Evolutionary conservation across 2,888 invertebrate species (phyloP).

Genomic region (Iselma pallidipennis): DNA sequence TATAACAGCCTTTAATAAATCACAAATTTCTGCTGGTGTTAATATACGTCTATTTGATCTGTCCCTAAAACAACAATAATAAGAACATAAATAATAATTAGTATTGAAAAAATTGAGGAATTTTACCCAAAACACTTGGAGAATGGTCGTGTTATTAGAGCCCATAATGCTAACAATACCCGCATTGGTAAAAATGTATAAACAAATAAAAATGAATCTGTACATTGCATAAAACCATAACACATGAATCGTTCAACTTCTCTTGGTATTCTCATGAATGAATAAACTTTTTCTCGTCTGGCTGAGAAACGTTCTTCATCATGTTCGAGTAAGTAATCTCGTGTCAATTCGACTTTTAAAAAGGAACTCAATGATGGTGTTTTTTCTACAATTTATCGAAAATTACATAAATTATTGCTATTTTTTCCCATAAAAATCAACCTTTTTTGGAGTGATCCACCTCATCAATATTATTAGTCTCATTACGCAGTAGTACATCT

Average conservation of each 20-base stretch:
- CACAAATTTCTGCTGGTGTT: conserved; percentile 92
- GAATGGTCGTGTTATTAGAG: conserved; percentile 73
- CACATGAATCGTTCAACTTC: conserved; percentile 92
- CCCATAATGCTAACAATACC: conserved; percentile 85
- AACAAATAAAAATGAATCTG: conserved; percentile 96
- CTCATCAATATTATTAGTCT: conserved; percentile 30
- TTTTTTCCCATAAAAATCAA: too few species aligned
- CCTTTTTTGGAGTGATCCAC: conserved; percentile 44
- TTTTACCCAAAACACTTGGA: conserved; percentile 72
- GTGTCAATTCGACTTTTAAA: conserved; percentile 82
- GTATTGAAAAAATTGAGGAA: conserved; percentile 29
- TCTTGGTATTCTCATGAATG: conserved; percentile 93
- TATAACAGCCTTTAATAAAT: conserved; percentile 90
- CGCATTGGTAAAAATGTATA: conserved; percentile 96
- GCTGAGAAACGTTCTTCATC: conserved; percentile 95
- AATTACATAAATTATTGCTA: not conserved
- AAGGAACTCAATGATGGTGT: conserved; percentile 65
- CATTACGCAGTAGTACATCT: conserved; percentile 46
- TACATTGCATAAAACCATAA: conserved; percentile 94
- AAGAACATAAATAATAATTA: conserved; percentile 1
- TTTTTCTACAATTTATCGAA: conserved; percentile 37
- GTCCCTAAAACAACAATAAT: conserved; percentile 44
- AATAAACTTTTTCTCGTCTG: conserved; percentile 92
- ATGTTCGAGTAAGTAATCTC: conserved; percentile 92
- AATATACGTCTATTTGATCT: conserved; percentile 64